Conservation (phyloP, 2,113 vertebrate genomes). For the Numida meleagris region DNA sequence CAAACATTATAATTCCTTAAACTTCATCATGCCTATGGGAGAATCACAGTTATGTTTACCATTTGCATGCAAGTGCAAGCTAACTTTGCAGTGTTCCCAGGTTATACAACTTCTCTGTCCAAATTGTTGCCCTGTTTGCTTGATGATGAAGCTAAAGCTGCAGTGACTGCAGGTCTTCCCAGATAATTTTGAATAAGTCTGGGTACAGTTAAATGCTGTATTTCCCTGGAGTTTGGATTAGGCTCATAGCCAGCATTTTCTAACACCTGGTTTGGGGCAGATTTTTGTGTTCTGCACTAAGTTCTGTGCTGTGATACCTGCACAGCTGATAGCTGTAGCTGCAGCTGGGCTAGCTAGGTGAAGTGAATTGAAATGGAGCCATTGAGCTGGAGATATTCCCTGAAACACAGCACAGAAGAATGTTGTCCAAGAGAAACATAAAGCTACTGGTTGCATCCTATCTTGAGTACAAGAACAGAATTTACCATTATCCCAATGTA, state of each 20-base stretch:
- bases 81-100: not conserved
- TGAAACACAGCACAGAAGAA: not conserved
- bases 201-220: not conserved
- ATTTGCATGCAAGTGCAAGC: not conserved
- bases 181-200: not conserved
- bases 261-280: not conserved
- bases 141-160: not conserved
- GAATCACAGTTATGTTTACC: not conserved
- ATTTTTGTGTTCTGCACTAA: not conserved
- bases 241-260: not conserved
- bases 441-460: not conserved
- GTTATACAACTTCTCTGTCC: not conserved
- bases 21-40: not conserved
- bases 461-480: not conserved
- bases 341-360: fast-evolving
- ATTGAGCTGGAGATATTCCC: not conserved
- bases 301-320: not conserved
- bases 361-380: not conserved
- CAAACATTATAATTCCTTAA: not conserved
- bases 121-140: not conserved
- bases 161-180: not conserved
- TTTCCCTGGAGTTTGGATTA: not conserved
- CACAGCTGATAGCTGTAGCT: no score
- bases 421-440: not conserved
- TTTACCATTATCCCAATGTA: not conserved